Percentiles rank a stretch among this genome's conserved stretches.
Evolutionary conservation across 1,140 invertebrate species (phyloP).

Genomic region (Cydia amplana): DNA sequence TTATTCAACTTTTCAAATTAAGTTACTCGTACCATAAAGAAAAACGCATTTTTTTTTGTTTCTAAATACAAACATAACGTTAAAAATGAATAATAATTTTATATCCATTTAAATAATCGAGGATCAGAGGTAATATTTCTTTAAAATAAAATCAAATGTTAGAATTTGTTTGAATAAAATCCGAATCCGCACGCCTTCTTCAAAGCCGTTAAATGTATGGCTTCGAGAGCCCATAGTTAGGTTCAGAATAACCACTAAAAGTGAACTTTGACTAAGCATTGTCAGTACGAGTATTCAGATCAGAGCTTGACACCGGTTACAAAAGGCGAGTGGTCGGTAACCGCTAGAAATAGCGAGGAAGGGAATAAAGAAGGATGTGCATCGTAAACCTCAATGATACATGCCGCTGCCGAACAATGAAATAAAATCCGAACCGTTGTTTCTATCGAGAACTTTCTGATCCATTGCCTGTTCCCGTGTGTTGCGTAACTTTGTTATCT

Average conservation of each 20-base stretch:
- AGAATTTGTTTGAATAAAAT: slow-evolving; percentile 36
- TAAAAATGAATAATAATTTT: too few relatives aligned
- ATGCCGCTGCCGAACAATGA: slow-evolving; percentile 60
- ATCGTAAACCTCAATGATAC: slow-evolving; percentile 71
- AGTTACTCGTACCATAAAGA: background rate
- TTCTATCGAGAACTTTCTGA: slow-evolving; percentile 57
- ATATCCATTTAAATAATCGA: background rate
- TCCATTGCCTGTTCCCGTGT: slow-evolving; percentile 38
- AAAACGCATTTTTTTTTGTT: background rate
- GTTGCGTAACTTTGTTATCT: slow-evolving; percentile 11
- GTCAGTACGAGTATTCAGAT: background rate
- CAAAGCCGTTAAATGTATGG: background rate
- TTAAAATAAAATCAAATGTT: slow-evolving; percentile 25
- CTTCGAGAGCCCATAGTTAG: background rate
- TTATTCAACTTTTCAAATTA: too few relatives aligned
- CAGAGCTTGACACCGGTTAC: background rate
- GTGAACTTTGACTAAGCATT: background rate
- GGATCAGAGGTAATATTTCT: slow-evolving; percentile 3
- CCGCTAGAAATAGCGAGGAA: slow-evolving; percentile 1
- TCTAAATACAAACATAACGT: background rate
- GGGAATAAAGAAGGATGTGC: slow-evolving; percentile 65
- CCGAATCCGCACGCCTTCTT: slow-evolving; percentile 40
- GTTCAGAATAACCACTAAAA: background rate
- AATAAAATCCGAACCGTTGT: slow-evolving; percentile 58
- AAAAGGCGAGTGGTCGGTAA: background rate